Evolutionary conservation across 2,113 vertebrate species (phyloP), one percentile per base, ranked within the genome.

Genomic region (Hyla sarda): DNA sequence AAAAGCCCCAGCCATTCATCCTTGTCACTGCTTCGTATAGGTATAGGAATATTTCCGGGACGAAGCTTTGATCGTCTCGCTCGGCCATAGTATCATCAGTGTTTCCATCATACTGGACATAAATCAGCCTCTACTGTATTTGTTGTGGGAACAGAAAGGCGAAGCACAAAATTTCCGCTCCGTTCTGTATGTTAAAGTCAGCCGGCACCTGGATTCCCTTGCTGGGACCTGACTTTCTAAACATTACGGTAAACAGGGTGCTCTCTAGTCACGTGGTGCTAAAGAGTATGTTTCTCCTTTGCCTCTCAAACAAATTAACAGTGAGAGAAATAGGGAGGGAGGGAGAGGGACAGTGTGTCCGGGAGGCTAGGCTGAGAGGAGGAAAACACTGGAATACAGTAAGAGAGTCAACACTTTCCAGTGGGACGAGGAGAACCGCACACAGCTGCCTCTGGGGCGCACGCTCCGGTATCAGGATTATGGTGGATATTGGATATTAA

Each of bases 221-320:
- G 5, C 56, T 21, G 30, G 12, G 82, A 25, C 82, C 54, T 48
- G 73, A 48, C 25, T 77, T 85, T 85, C 83, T 77, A 30, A 85
- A 85, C 83, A 85, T 85, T 85, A 85, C 83, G 83, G 83, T 85
- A 77, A 67, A 65, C 73, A 76, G 73, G 56, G 72, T 77, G 83
- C 72, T 73, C 82, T 73, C 67, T 17, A 14, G 56, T 85, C 83
- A 85, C 83, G 41, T 85, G 83, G 48, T 30, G 50, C 1, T 48
- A 56, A 85, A 85, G 83, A 48, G 73, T 50, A 76, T 84, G 73
- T 77, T 84, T 77, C 83, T 85, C 71, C 83, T 74, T 73, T 45
- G 72, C 71, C 74, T 85, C 73, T 77, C 58, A 85, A 77, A 85
- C 83, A 77, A 77, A 85, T 76, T 77, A 85, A 77, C 72, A 69